Evolutionary conservation across 2,888 invertebrate genomes (phyloP), one percentile per base, ranked within the genome.

Genomic region (Cataglyphis albicans): DNA sequence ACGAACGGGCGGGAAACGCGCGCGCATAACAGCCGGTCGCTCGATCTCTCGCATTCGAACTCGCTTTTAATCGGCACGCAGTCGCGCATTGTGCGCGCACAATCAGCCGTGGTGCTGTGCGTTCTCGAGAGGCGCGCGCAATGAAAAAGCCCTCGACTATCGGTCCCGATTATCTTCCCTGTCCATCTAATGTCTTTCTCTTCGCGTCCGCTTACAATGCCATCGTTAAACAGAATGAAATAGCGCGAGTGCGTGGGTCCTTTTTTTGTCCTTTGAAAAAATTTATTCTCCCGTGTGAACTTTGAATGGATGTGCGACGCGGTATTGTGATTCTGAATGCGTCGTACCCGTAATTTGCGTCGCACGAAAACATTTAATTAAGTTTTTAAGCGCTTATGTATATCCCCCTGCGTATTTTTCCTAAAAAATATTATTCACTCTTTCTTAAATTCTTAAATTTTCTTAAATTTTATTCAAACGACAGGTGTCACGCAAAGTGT

Each of bases 61-160:
- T 18, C 52, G 52, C 57, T 57, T 67, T 82, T 82, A 78, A 82
- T 82, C 82, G 80, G 44, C 81, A 63, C 75, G 73, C 76, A 52
- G 70, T 44, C 32, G 44, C 63, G 74, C 81, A 88, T 89, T 88
- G 87, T 89, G 70, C 61, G 73, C 74, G 84, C 74, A 88, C 88
- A 88, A 89, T 89, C 87, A 84, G 83, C 84, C 70, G 78, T 78
- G 84, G 61, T 48, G 83, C 83, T 84, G 82, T 84, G 82, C 81
- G 68, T 61, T 70, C 68, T 83, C 78, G 68, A 83, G 81, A 80
- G 78, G 72, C 18, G 72, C 75, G 67, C 67, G 78, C 72, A 57
- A 80, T 80, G 78, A 80, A 80, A 80, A 63, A 83, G 65, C 82
- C 64, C 83, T 64, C 82, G 70, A 67, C 65, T 80, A 81, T 83